These are phyloP conservation scores for Serranus cabrilla DNA, from an alignment of 2,797 vertebrate species.

Conservation along the genomic window DNA sequence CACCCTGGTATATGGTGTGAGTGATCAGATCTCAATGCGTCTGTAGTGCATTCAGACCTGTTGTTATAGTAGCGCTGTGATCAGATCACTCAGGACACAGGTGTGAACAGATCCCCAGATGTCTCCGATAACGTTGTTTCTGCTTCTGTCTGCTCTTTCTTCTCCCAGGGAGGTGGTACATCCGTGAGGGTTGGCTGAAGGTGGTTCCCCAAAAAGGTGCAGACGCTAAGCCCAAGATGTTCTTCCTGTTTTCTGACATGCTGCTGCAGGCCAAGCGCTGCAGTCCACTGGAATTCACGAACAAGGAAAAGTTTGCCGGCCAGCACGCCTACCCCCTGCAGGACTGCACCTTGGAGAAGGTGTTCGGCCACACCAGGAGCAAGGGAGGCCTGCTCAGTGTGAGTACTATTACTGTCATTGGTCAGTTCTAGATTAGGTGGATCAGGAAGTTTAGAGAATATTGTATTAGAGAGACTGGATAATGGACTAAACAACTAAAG, in stretches of 20 bases:
- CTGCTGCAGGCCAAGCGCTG: slow-evolving; percentile 76
- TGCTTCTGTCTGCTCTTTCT: neutral
- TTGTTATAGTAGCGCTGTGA: too few species aligned
- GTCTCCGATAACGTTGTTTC: neutral
- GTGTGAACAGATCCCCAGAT: too few species aligned
- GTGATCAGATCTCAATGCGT: too few species aligned
- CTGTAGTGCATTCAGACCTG: too few species aligned
- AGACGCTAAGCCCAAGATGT: slow-evolving; percentile 79
- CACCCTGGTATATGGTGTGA: too few species aligned
- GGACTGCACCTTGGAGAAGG: slow-evolving; percentile 84
- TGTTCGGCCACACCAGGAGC: slow-evolving; percentile 88
- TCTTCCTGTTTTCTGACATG: slow-evolving; percentile 85
- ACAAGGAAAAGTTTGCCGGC: slow-evolving; percentile 81
- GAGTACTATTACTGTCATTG: slow-evolving; percentile 28
- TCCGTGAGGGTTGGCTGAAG: slow-evolving; percentile 87
- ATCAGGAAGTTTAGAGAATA: neutral
- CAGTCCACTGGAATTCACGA: slow-evolving; percentile 77
- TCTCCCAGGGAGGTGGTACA: slow-evolving; percentile 79
- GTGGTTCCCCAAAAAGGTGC: slow-evolving; percentile 82
- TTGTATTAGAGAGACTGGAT: neutral
- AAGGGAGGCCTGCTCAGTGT: slow-evolving; percentile 85
- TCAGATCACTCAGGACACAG: too few species aligned
- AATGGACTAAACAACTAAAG: neutral
- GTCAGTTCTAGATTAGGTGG: neutral
- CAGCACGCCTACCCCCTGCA: slow-evolving; percentile 81